Conservation (phyloP, 1,140 invertebrate genomes). For the Caenorhabditis latens region DNA sequence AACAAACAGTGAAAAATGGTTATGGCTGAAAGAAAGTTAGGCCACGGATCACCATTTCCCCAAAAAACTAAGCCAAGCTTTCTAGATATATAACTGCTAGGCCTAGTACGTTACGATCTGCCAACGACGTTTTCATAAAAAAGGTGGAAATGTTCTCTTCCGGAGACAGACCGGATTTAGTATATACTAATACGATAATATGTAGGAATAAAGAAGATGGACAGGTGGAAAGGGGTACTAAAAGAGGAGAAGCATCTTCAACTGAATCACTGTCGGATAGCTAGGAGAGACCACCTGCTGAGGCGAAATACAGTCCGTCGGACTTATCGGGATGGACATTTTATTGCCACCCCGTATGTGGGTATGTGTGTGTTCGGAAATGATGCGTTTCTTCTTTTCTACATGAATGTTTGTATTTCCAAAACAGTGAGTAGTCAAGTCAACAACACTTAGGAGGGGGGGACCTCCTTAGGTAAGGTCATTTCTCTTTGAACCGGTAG, state of each 20-base stretch:
- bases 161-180: constrained; percentile 9
- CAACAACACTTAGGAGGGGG: too few species aligned
- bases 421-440: too few species aligned
- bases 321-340: constrained; percentile 37
- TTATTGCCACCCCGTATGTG: background rate
- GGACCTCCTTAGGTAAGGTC: too few species aligned
- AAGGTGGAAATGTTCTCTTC: background rate
- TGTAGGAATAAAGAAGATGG: background rate
- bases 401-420: too few species aligned
- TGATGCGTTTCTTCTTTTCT: background rate
- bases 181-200: constrained; percentile 36
- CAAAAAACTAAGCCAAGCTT: too few species aligned
- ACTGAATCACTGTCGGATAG: background rate
- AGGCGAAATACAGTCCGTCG: background rate
- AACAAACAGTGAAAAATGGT: too few species aligned
- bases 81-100: too few species aligned
- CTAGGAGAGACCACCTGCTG: background rate
- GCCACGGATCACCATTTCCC: too few species aligned
- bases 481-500: too few species aligned
- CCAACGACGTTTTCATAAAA: background rate
- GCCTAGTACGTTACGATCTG: background rate
- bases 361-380: constrained; percentile 35
- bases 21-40: too few species aligned
- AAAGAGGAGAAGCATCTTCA: background rate
- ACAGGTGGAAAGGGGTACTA: background rate